Percentiles rank a stretch among this genome's conserved stretches.
Conservation (phyloP, 2,797 vertebrate species). For the Novumbra hubbsi region DNA sequence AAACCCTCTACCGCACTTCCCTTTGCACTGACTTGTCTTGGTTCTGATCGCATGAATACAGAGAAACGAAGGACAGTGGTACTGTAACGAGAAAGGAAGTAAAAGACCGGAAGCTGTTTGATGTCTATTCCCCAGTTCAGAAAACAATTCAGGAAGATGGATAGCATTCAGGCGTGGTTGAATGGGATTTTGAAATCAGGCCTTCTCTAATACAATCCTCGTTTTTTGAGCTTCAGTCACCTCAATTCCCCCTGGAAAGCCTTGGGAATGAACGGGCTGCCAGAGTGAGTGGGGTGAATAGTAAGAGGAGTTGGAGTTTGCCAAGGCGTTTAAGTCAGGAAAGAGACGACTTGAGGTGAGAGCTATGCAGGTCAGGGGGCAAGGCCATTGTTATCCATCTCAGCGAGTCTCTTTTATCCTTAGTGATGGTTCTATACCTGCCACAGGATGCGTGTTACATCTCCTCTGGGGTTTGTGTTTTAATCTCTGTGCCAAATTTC, state of each 20-base stretch:
- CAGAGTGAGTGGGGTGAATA: neutral
- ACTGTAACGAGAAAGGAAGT: neutral
- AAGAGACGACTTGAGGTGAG: neutral
- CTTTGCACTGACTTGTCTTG: neutral
- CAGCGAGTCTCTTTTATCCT: too few relatives aligned
- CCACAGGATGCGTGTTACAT: too few relatives aligned
- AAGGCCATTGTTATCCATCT: neutral
- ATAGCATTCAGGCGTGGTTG: neutral
- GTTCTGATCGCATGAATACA: neutral
- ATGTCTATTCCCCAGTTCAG: neutral
- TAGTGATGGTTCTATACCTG: too few relatives aligned
- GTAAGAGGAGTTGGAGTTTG: neutral
- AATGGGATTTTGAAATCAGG: neutral
- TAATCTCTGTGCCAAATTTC: too few relatives aligned
- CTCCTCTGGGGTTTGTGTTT: too few relatives aligned
- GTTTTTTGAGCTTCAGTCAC: neutral
- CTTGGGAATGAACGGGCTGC: too few relatives aligned
- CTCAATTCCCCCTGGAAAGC: neutral
- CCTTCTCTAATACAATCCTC: neutral
- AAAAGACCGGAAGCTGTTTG: neutral
- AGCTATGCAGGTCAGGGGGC: neutral
- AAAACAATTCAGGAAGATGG: neutral
- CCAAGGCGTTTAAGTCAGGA: neutral
- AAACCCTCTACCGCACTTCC: neutral
- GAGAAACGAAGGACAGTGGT: neutral